Evolutionary conservation across 2,113 vertebrate species (phyloP).

Genomic region (Pterophyllum scalare): DNA sequence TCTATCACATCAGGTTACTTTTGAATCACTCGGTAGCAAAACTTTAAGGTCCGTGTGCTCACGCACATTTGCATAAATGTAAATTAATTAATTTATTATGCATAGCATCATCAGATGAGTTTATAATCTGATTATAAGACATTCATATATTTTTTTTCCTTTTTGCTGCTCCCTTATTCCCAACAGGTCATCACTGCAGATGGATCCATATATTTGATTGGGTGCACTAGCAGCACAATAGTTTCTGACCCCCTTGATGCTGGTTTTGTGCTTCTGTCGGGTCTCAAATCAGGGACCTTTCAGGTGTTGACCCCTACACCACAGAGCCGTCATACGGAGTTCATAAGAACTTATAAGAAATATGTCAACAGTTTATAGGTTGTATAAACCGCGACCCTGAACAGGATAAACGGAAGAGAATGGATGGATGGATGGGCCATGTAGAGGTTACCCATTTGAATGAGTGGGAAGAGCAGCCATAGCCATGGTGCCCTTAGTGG

Average conservation of each 20-base stretch:
- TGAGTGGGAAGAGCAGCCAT: not conserved
- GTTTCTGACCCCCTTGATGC: too few species aligned
- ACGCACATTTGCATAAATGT: not conserved
- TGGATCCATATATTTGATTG: too few species aligned
- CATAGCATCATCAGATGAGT: not conserved
- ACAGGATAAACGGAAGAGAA: too few species aligned
- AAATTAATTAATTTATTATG: not conserved
- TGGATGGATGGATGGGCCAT: too few species aligned
- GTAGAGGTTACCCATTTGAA: not conserved
- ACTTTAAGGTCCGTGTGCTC: not conserved
- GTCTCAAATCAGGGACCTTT: not conserved
- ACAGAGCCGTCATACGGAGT: too few species aligned
- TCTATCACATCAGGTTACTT: not conserved
- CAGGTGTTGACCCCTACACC: accelerated
- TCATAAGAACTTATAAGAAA: too few species aligned
- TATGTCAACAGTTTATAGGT: too few species aligned
- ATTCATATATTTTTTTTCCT: accelerated
- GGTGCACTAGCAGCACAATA: too few species aligned
- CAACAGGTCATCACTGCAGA: not conserved
- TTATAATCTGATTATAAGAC: not conserved
- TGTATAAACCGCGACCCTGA: too few species aligned
- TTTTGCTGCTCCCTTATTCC: not conserved
- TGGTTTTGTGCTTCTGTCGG: too few species aligned
- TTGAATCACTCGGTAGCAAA: not conserved
- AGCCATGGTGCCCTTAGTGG: accelerated